Percentiles rank a stretch among this genome's conserved stretches.
Conservation (phyloP, 2,797 vertebrate genomes). For the Takifugu rubripes region DNA sequence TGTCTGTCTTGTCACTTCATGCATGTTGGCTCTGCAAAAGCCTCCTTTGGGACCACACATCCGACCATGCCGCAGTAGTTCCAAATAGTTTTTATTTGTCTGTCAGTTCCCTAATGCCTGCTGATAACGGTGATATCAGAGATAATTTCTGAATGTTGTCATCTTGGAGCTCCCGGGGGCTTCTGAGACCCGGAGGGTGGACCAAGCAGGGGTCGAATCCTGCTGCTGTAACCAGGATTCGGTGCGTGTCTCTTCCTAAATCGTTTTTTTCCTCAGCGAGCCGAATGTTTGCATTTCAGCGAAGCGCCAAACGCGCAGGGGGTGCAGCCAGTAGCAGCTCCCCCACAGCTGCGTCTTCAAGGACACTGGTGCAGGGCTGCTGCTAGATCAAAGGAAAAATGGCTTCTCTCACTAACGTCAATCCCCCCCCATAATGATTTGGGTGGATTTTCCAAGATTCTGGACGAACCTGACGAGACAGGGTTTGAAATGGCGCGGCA, state of each 20-base stretch:
- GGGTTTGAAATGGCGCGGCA: background rate
- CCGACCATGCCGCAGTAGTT: constrained; percentile 28
- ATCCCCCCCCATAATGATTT: constrained; percentile 33
- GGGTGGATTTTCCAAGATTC: constrained; percentile 17
- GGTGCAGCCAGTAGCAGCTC: constrained; percentile 41
- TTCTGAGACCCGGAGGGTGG: constrained; percentile 30
- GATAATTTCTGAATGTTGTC: constrained; percentile 41
- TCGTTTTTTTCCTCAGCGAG: constrained; percentile 33
- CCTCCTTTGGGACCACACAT: constrained; percentile 44
- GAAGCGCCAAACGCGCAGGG: constrained; percentile 35
- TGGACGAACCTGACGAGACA: background rate
- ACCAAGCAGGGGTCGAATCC: constrained; percentile 27
- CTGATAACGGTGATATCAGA: constrained; percentile 40
- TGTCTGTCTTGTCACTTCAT: constrained; percentile 67
- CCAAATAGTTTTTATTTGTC: constrained; percentile 54
- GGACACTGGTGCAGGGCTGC: constrained; percentile 44
- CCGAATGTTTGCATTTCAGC: constrained; percentile 43
- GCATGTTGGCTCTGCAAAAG: constrained; percentile 55
- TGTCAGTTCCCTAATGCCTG: constrained; percentile 45
- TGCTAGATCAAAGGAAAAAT: constrained; percentile 49
- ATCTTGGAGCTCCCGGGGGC: constrained; percentile 26
- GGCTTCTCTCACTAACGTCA: constrained; percentile 30
- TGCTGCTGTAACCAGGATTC: constrained; percentile 1
- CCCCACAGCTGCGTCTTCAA: constrained; percentile 45
- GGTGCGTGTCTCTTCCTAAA: constrained; percentile 1